Base-by-base conservation (phyloP, 1,140 invertebrate species). In the Drosophila punjabiensis region DNA sequence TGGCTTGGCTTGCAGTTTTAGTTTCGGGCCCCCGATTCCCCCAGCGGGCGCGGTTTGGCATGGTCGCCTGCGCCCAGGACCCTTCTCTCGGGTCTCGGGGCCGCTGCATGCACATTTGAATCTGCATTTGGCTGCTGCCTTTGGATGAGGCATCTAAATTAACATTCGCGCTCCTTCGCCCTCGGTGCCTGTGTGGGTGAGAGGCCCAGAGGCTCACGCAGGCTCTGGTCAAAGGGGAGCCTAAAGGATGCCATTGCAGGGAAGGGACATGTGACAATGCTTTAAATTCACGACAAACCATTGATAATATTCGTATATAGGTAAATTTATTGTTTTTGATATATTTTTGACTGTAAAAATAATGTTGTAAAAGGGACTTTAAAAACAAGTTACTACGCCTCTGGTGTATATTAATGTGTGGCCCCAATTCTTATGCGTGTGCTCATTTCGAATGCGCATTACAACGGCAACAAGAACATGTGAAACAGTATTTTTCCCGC, bases 391-490 rank as follows among this genome's bases (percentile, higher is more conserved):
- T n/a, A 4, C 16, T 11, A 67, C 59, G 59, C 64, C 59, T 2
- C 32, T 81, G 60, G 20, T 79, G 60, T 80, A 76, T 73, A 90
- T 90, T 90, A 91, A 90, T 90, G 86, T 90, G 79, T 85, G 87
- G 64, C 86, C 86, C 77, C 87, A 90, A 90, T 90, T 90, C 82
- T 82, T 81, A 79, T 85, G 85, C 85, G 82, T 91, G 86, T 90
- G 87, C 87, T 90, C 87, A 90, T 90, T 90, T 90, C 82, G 69
- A 86, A 90, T 90, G 86, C 87, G 87, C 86, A 90, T 90, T 89
- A 89, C 86, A 90, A 86, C 77, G 82, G 73, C 84, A 60, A 53
- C 55, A 79, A 70, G 70, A 66, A 63, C 77, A 80, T 80, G 52
- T 48, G 77, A 70, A 80, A 69, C 70, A 81, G 81, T 75, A 61